These are phyloP conservation scores for Halcyon senegalensis DNA, from an alignment of 2,113 vertebrate species.

Conservation along the genomic window DNA sequence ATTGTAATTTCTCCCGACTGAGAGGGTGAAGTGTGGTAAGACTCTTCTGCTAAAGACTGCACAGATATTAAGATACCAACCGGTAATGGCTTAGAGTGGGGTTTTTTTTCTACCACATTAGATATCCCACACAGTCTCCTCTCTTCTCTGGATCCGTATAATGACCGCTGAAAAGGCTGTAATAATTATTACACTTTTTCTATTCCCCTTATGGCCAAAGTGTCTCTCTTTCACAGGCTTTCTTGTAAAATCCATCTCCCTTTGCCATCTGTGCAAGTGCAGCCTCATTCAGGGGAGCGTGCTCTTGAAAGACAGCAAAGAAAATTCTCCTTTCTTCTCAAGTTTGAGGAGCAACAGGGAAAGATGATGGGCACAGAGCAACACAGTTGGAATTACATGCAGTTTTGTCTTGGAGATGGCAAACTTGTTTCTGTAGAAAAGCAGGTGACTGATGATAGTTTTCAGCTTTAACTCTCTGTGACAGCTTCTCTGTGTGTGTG, in stretches of 20 bases:
- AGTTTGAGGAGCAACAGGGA: neutral
- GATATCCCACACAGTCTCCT: neutral
- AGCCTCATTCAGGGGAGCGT: neutral
- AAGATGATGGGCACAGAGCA: neutral
- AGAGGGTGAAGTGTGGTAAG: slow-evolving; percentile 33
- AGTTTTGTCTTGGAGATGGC: neutral
- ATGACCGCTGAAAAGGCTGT: neutral
- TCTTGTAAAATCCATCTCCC: neutral
- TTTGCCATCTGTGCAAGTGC: neutral
- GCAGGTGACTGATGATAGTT: neutral
- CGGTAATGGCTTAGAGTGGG: neutral
- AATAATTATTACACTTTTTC: neutral
- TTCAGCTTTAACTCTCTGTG: neutral
- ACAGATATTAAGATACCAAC: slow-evolving; percentile 55
- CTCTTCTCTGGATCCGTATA: neutral
- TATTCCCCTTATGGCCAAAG: neutral
- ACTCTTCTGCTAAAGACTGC: slow-evolving; percentile 25
- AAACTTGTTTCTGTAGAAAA: neutral
- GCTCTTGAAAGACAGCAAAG: neutral
- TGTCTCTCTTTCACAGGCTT: neutral
- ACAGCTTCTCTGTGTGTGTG: neutral
- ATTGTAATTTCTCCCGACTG: slow-evolving; percentile 63
- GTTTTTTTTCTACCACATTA: neutral
- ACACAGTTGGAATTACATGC: neutral
- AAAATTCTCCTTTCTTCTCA: neutral